These are phyloP conservation scores for Drosophila guanche DNA, from an alignment of 1,140 invertebrate genomes.

Conservation along the genomic window DNA sequence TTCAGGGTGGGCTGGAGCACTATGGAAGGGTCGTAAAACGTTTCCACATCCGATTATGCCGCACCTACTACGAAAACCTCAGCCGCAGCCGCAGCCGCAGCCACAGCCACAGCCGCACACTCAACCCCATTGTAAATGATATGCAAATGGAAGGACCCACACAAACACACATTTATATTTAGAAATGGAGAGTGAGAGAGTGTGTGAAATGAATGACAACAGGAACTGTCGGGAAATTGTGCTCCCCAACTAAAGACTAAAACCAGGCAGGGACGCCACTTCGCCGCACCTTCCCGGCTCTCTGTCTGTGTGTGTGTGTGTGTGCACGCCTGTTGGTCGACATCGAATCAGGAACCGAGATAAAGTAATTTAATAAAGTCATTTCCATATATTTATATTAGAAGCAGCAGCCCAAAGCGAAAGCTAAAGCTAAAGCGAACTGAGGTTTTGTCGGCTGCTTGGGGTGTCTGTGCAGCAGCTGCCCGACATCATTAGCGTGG, in stretches of 20 bases:
- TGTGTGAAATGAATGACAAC: constrained; percentile 58
- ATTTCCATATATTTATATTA: constrained; percentile 81
- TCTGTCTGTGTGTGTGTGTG: not conserved
- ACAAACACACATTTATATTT: constrained; percentile 4
- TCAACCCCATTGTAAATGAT: constrained; percentile 36
- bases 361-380: constrained; percentile 79
- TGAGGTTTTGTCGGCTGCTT: too few species aligned
- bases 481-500: constrained; percentile 43
- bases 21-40: constrained; percentile 35
- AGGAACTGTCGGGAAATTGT: constrained; percentile 70
- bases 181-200: too few species aligned
- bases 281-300: too few species aligned
- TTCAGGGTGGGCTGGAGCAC: not conserved
- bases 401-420: constrained; percentile 24
- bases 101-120: not conserved
- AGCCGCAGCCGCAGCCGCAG: not conserved
- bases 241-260: constrained; percentile 55
- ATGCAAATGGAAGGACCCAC: constrained; percentile 52
- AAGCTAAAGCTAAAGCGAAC: too few species aligned
- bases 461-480: constrained; percentile 18
- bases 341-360: constrained; percentile 64
- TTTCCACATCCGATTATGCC: constrained; percentile 1
- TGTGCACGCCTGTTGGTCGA: not conserved
- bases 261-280: constrained; percentile 18
- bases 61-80: constrained; percentile 25